Evolutionary conservation across 2,797 vertebrate species (phyloP).

Genomic region (Vireo griseus): DNA sequence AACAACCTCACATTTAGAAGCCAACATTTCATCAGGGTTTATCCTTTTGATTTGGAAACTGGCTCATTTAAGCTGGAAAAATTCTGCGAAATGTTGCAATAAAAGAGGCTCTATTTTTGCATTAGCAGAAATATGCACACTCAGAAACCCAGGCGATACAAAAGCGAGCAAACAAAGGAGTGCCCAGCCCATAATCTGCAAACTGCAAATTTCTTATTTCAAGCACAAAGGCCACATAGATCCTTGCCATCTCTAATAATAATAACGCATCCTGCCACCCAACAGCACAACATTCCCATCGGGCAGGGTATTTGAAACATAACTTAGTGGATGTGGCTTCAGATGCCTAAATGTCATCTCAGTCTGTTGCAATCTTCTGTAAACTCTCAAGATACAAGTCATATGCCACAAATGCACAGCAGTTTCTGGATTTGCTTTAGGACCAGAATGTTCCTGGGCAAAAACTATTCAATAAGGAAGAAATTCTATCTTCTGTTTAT

Average conservation of each 20-base stretch:
- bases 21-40: slow-evolving; percentile 46
- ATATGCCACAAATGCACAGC: slow-evolving; percentile 30
- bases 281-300: background rate
- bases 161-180: slow-evolving; percentile 27
- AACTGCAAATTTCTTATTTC: background rate
- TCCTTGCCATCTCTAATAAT: background rate
- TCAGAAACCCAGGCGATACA: background rate
- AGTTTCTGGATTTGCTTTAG: slow-evolving; percentile 48
- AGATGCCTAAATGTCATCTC: slow-evolving; percentile 59
- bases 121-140: slow-evolving; percentile 22
- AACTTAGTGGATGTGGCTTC: slow-evolving; percentile 33
- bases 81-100: slow-evolving; percentile 49
- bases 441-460: slow-evolving; percentile 31
- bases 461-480: background rate
- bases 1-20: slow-evolving; percentile 38
- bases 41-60: slow-evolving; percentile 58
- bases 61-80: slow-evolving; percentile 55
- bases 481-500: background rate
- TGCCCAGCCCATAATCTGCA: background rate
- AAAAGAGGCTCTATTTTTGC: slow-evolving; percentile 55
- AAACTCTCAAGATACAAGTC: background rate
- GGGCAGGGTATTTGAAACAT: slow-evolving; percentile 2
- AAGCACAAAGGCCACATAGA: background rate
- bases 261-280: background rate
- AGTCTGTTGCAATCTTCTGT: slow-evolving; percentile 31